These are phyloP conservation scores for Fabriciana adippe DNA, from an alignment of 2,888 invertebrate genomes.

Conservation along the genomic window DNA sequence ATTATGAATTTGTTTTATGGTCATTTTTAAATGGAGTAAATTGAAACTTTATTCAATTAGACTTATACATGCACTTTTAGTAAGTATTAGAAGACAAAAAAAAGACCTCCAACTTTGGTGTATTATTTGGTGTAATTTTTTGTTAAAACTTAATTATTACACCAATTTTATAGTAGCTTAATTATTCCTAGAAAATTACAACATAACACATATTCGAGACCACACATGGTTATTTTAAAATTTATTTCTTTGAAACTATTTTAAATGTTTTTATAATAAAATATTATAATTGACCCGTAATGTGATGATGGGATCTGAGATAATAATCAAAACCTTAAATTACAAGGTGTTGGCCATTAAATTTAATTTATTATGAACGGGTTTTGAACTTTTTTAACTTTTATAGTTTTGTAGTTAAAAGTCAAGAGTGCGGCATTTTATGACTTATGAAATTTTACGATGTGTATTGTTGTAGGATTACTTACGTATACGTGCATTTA, in stretches of 20 bases:
- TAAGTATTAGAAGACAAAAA: too few species aligned
- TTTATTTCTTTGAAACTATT: constrained; percentile 18
- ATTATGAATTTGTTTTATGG: too few species aligned
- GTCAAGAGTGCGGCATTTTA: constrained; percentile 12
- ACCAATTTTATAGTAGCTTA: too few species aligned
- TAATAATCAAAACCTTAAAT: constrained; percentile 34
- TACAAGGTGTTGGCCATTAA: constrained; percentile 35
- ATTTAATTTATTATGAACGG: constrained; percentile 34
- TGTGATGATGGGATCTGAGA: constrained; percentile 30
- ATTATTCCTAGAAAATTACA: too few species aligned
- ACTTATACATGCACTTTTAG: too few species aligned
- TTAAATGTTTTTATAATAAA: constrained; percentile 19
- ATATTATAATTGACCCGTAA: constrained; percentile 29
- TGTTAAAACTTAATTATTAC: too few species aligned
- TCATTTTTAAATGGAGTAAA: too few species aligned
- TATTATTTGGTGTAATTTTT: too few species aligned
- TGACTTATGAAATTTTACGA: constrained; percentile 10
- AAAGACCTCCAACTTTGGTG: too few species aligned
- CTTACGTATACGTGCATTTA: neutral
- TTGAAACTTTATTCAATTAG: too few species aligned
- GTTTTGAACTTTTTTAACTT: constrained; percentile 22
- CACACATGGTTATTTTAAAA: constrained; percentile 8
- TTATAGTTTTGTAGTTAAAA: constrained; percentile 27
- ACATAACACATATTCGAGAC: neutral
- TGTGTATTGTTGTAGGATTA: constrained; percentile 1